Base-by-base conservation (phyloP, 2,113 vertebrate genomes). In the Phrynosoma platyrhinos region DNA sequence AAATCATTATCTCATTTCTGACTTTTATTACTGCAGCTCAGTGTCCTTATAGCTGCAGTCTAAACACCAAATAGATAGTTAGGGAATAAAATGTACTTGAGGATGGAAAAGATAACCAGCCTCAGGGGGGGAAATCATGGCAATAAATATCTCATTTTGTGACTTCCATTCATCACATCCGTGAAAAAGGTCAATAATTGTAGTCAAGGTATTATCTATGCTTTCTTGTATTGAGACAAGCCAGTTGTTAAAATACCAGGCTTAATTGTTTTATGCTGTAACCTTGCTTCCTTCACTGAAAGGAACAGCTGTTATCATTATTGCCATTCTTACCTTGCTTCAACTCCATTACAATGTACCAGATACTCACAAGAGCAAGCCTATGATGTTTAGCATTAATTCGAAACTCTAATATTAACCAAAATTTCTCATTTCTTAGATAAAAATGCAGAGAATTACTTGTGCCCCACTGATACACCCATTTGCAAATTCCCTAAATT, bases 101-200 rank as follows among this genome's bases (percentile, higher is more conserved):
- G 78, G 52, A 32, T 88, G 27, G 52, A 87, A 86, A 64, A 79
- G 62, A 78, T 74, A 21, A 27, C 27, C 85, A 72, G 83, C 30
- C 21, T 82, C 52, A 82, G 21, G 72, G 88, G 5, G 72, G 83
- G 42, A 86, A 83, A 25, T 21, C 58, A 32, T 30, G 47, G 40
- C 47, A 80, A 87, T 87, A 89, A 91, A 5, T 82, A 88, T 42
- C 25, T 85, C 72, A 82, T 5, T 80, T 23, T 18, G 55, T 40
- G 47, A 14, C 2, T 93, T 87, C 47, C 32, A 88, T 86, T 86
- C 30, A 79, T 84, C 72, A 84, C 5, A 83, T 2, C 82, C 32
- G 78, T 72, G 52, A 21, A 87, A 93, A 88, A 91, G 32, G 78
- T 90, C 83, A 89, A 80, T 74, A 36, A 53, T 42, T 42, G 58